Evolutionary conservation across 2,797 vertebrate species (phyloP).

Genomic region (Pangasius macronema): DNA sequence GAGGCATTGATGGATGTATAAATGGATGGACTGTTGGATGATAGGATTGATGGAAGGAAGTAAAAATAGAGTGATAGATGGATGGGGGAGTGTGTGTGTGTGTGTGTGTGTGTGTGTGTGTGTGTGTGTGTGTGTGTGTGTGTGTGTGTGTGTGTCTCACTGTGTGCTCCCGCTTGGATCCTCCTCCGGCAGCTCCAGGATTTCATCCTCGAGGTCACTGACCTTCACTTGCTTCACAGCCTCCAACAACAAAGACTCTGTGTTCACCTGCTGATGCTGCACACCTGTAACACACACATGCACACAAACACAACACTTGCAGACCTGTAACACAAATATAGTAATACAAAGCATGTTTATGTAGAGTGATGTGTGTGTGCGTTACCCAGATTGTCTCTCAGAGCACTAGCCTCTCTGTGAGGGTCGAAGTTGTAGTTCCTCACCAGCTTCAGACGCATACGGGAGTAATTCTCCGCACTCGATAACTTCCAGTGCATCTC

Average conservation of each 20-base stretch:
- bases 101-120: neutral
- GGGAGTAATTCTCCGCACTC: slow-evolving; percentile 94
- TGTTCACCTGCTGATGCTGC: slow-evolving; percentile 80
- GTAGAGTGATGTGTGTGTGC: neutral
- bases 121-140: neutral
- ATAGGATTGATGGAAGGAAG: too few relatives aligned
- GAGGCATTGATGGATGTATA: neutral
- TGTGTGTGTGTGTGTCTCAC: slow-evolving; percentile 64
- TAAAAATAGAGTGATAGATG: neutral
- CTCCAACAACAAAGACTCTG: slow-evolving; percentile 90
- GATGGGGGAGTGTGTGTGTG: neutral
- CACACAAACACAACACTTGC: slow-evolving; percentile 11
- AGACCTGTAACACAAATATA: neutral
- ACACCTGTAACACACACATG: slow-evolving; percentile 73
- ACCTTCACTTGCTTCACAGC: slow-evolving; percentile 96
- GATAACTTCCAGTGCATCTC: slow-evolving; percentile 88
- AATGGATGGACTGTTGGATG: neutral
- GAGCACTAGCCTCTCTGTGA: slow-evolving; percentile 90
- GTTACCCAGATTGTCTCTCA: slow-evolving; percentile 94
- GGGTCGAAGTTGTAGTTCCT: slow-evolving; percentile 88
- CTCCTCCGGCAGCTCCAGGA: slow-evolving; percentile 91
- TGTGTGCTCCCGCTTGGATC: slow-evolving; percentile 76
- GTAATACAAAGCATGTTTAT: neutral
- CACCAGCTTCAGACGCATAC: slow-evolving; percentile 93
- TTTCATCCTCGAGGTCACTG: slow-evolving; percentile 90